Percentiles rank a stretch among this genome's conserved stretches.
phyloP scores from a whole-genome alignment of 2,113 vertebrate species.

The Lepus timidus region DNA sequence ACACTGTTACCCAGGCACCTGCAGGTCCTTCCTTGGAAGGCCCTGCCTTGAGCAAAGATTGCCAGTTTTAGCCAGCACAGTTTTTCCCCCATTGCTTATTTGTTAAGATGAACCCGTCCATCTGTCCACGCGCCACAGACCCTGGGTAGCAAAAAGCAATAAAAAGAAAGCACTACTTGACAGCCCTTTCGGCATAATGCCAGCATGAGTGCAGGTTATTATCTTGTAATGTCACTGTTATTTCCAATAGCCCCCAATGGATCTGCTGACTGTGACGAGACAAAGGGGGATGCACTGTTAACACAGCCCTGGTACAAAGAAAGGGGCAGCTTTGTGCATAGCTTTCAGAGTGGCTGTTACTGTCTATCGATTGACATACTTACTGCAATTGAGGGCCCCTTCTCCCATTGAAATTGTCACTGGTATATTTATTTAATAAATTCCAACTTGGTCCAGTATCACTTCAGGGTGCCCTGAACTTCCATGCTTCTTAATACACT shows the following conservation, averaged over 20 bases:
- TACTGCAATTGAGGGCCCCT: background rate
- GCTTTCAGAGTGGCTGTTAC: conserved; percentile 64
- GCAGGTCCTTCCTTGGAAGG: conserved; percentile 43
- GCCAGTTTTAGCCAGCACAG: conserved; percentile 5
- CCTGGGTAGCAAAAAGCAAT: conserved; percentile 72
- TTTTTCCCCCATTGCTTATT: conserved; percentile 60
- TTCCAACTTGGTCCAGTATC: background rate
- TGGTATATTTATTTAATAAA: conserved; percentile 72
- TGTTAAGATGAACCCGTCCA: conserved; percentile 68
- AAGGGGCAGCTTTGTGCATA: background rate
- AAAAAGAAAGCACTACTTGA: conserved; percentile 70
- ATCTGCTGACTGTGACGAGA: conserved; percentile 60
- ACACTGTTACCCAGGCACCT: conserved; percentile 23
- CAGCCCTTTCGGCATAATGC: conserved; percentile 62
- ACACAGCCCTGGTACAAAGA: conserved; percentile 43
- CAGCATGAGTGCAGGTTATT: conserved; percentile 57
- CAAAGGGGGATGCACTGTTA: conserved; percentile 51
- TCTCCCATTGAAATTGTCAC: conserved; percentile 50
- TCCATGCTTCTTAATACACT: background rate
- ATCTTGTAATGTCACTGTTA: conserved; percentile 70
- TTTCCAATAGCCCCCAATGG: conserved; percentile 63
- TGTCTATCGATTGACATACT: conserved; percentile 17
- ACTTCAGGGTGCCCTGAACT: background rate
- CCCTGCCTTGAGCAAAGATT: conserved; percentile 63
- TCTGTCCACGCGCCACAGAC: conserved; percentile 66